Evolutionary conservation across 2,797 vertebrate species (phyloP).

Genomic region (Mycteria americana): DNA sequence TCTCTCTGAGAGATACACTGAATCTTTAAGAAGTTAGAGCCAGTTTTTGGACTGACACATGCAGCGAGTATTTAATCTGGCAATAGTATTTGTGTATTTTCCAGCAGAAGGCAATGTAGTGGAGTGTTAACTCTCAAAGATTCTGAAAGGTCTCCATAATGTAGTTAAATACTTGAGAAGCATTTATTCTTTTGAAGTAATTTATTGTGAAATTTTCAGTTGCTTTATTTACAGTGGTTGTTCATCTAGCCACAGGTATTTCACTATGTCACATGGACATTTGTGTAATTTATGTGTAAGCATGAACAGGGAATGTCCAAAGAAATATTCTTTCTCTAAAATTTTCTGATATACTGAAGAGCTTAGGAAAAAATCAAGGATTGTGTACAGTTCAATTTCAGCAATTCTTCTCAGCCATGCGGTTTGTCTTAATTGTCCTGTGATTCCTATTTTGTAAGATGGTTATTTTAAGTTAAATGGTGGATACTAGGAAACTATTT

Average conservation of each 20-base stretch:
- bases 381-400: not conserved
- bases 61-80: constrained; percentile 1
- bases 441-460: not conserved
- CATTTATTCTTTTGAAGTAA: not conserved
- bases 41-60: not conserved
- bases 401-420: not conserved
- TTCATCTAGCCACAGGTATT: not conserved
- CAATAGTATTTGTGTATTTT: not conserved
- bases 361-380: not conserved
- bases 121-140: not conserved
- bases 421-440: not conserved
- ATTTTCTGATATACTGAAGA: not conserved
- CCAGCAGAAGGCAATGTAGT: not conserved
- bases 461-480: not conserved
- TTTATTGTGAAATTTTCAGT: constrained; percentile 18
- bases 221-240: not conserved
- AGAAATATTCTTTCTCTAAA: not conserved
- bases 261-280: not conserved
- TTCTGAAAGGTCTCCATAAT: not conserved
- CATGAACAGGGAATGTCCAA: not conserved
- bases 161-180: not conserved
- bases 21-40: not conserved
- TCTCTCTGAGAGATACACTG: not conserved
- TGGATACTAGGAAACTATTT: not conserved
- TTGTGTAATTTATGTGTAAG: not conserved